Base-by-base conservation (phyloP, 92 coral and sea anemone genomes). In the Phenganax subtilis region DNA sequence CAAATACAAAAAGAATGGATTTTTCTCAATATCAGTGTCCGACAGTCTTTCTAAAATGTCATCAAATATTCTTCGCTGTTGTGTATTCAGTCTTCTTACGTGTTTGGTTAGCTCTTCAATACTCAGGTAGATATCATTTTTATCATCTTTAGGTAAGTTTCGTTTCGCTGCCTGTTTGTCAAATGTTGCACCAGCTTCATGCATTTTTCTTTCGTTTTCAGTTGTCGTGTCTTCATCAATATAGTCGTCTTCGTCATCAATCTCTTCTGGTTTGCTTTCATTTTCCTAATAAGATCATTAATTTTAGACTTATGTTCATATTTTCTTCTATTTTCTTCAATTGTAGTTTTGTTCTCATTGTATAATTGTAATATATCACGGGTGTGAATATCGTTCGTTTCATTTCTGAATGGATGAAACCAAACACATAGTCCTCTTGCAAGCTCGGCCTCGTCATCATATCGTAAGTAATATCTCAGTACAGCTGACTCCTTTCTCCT, bases 331-430 rank as follows among this genome's bases (percentile, higher is more conserved):
- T 10, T 69, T 69, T 17, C 75, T 69, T 69, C 75, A 4, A 69
- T 69, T 69, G 51, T 69, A 69, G 25, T 51, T 69, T 69, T 69
- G 14, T 51, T 69, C 53, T 30, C 55, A 69, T 31, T 69, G 75
- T 69, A 69, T 16, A 69, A 30, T 69, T 69, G 53, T 16, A 69
- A 30, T 69, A 51, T 17, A 30, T 3, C 51, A 30, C 31, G 55
- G 14, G 29, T 69, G 75, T 69, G 75, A 69, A 51, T 30, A 51
- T 69, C 54, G 55, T 69, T 30, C 75, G 27, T 69, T 69, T 69
- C 75, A 30, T 69, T 69, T 51, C 75, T 69, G 75, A 69, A 69
- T 69, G 75, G 54, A 51, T 51, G 31, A 69, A 69, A 69, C 75
- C 9, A 30, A 51, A 69, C 55, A 12, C 53, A 51, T 17, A 69